A percentile compares a stretch with the other conserved stretches of the same genome.
Evolutionary conservation across 2,113 vertebrate genomes (phyloP).

Genomic region (Enhydra lutris): DNA sequence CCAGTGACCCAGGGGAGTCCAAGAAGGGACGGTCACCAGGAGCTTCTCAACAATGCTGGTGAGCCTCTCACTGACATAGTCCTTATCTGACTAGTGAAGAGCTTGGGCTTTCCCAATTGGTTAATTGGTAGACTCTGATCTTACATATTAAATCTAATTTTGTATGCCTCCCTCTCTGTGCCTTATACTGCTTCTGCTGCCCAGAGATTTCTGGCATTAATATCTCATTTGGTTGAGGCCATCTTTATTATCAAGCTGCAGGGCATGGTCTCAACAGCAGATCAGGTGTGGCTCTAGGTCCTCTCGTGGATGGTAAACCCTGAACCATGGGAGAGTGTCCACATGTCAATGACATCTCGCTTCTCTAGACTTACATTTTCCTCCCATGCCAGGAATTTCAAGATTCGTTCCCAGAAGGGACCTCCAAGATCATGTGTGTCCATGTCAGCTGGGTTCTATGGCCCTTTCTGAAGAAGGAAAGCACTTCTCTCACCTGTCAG

Average conservation of each 20-base stretch:
- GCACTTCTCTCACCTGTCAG: neutral
- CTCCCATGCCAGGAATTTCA: neutral
- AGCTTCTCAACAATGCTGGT: neutral
- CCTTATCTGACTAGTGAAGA: neutral
- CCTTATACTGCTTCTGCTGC: neutral
- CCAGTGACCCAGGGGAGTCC: neutral
- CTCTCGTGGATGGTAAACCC: neutral
- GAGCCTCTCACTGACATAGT: neutral
- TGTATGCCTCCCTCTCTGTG: neutral
- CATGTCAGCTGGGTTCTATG: neutral
- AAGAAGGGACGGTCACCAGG: too few species aligned
- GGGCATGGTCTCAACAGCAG: neutral
- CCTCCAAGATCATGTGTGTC: fast-evolving
- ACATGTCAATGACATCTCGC: neutral
- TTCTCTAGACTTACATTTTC: neutral
- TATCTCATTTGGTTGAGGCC: neutral
- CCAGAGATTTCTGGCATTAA: neutral
- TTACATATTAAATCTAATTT: neutral
- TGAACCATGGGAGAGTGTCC: neutral
- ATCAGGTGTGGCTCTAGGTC: neutral
- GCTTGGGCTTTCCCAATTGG: neutral
- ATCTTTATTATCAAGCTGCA: neutral
- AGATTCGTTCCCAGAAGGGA: neutral
- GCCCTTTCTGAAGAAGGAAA: neutral
- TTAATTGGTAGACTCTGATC: neutral